Base-by-base conservation (phyloP, 2,797 vertebrate species). In the Hyperoplus immaculatus region DNA sequence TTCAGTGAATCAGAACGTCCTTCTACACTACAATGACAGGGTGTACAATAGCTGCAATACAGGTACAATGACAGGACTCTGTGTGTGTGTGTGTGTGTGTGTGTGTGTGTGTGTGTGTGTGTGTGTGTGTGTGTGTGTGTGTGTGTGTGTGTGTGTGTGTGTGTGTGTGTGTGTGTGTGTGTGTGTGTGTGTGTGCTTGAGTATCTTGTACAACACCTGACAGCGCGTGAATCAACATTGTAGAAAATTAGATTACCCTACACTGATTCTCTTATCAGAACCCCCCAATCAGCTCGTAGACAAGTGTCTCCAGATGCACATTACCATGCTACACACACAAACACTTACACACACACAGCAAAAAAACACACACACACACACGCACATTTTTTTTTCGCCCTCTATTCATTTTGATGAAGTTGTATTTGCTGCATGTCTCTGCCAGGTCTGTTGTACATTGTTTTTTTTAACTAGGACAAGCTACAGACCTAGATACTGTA, bases 191-290 rank as follows among this genome's bases (percentile, higher is more conserved):
- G 21, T 12, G 36, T 18, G 29, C 55, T 29, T 29, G 29, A 56
- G 55, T 13, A 2, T 56, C 3, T 29, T 29, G 29, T 29, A 29
- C 29, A 3, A 53, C 13, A 38, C 29, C 13, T 13, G 9, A 56
- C 55, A 56, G 51, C 9, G n/a, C 21, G n/a, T 53, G 18, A 53
- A 21, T 53, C n/a, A 8, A 21, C n/a, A 21, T 11, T 29, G 55
- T 29, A 56, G 55, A 56, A 56, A 56, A 56, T 76, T n/a, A 69
- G 62, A 86, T 87, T 5, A 78, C 46, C 56, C 53, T 50, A 38
- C 12, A 55, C 67, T 72, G 60, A 73, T 64, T 65, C 51, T 50
- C 36, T 67, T 16, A 14, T 14, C 36, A 77, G 62, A 76, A 62
- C 51, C 69, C 6, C 36, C 36, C 36, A 69, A 62, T 69, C 67